Conservation (phyloP, 2,888 invertebrate genomes). For the Drosophila peninsularis region DNA sequence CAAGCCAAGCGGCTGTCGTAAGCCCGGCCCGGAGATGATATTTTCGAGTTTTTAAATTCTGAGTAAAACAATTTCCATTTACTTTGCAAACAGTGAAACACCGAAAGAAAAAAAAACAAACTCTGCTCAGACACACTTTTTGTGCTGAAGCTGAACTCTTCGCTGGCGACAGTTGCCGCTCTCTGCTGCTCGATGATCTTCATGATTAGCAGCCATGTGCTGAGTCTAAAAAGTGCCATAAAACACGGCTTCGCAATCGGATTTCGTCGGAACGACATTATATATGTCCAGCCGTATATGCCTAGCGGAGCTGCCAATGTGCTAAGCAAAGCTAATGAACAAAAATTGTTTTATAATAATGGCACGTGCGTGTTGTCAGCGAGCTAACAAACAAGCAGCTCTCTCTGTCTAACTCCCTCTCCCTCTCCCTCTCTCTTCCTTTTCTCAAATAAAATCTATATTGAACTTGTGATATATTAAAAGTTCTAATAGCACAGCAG, state of each 20-base stretch:
- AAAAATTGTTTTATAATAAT: slow-evolving; percentile 25
- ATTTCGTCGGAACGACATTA: slow-evolving; percentile 39
- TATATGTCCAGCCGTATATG: not conserved
- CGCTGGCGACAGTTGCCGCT: slow-evolving; percentile 26
- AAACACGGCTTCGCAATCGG: slow-evolving; percentile 30
- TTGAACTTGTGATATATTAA: not conserved
- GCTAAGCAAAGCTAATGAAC: slow-evolving; percentile 49
- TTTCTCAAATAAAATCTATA: not conserved
- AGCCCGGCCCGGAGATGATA: slow-evolving; percentile 41
- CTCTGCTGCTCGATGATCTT: slow-evolving; percentile 6
- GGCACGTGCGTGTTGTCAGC: slow-evolving; percentile 23
- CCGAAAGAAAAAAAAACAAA: slow-evolving; percentile 11
- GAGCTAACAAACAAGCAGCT: slow-evolving; percentile 4
- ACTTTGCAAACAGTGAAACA: slow-evolving; percentile 30
- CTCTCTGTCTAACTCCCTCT: not conserved
- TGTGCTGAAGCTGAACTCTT: slow-evolving; percentile 14
- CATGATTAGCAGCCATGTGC: slow-evolving; percentile 57
- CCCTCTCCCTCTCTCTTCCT: not conserved
- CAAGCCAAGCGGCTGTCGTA: not conserved
- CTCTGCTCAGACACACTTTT: slow-evolving; percentile 1
- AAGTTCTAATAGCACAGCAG: too few relatives aligned
- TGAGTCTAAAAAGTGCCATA: slow-evolving; percentile 38
- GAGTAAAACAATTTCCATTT: slow-evolving; percentile 71
- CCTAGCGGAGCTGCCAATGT: slow-evolving; percentile 29
- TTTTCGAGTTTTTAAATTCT: slow-evolving; percentile 64